A percentile compares a stretch with the other conserved stretches of the same genome.
Evolutionary conservation across 2,888 invertebrate species (phyloP).

Genomic region (Lingula anatina): DNA sequence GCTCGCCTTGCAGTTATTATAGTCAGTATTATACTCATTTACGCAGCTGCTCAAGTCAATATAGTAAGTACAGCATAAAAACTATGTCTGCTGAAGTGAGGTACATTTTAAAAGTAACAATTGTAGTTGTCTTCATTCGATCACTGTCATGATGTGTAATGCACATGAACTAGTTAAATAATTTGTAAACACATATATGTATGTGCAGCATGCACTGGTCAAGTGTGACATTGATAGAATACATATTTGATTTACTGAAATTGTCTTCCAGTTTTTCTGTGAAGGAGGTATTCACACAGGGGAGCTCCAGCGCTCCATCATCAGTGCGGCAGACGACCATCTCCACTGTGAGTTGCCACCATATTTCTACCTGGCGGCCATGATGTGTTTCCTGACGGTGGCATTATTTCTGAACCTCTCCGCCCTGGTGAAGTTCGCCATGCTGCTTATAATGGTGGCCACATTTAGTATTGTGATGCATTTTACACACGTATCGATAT

Average conservation of each 20-base stretch:
- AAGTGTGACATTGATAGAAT: no score
- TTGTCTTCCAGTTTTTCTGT: constrained; percentile 48
- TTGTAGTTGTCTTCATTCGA: no score
- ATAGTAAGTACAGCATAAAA: constrained; percentile 64
- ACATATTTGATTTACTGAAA: no score
- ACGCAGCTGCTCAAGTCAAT: constrained; percentile 87
- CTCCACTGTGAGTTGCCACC: constrained; percentile 68
- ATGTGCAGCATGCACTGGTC: no score
- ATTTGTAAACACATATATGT: no score
- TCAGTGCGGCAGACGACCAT: constrained; percentile 54
- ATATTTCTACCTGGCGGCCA: constrained; percentile 79
- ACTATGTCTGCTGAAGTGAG: no score
- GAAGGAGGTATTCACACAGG: constrained; percentile 31
- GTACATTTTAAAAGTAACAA: no score
- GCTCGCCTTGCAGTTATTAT: constrained; percentile 79
- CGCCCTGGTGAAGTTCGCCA: constrained; percentile 72
- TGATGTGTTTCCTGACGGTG: constrained; percentile 77
- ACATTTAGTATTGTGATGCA: constrained; percentile 77
- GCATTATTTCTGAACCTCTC: constrained; percentile 80
- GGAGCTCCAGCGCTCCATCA: constrained; percentile 15
- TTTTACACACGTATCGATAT: constrained; percentile 73
- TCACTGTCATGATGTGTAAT: no score
- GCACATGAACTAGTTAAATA: no score
- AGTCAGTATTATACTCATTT: constrained; percentile 79
- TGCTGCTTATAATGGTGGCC: constrained; percentile 69